Conservation (phyloP, 2,113 vertebrate genomes). For the Rhynchomys soricoides region DNA sequence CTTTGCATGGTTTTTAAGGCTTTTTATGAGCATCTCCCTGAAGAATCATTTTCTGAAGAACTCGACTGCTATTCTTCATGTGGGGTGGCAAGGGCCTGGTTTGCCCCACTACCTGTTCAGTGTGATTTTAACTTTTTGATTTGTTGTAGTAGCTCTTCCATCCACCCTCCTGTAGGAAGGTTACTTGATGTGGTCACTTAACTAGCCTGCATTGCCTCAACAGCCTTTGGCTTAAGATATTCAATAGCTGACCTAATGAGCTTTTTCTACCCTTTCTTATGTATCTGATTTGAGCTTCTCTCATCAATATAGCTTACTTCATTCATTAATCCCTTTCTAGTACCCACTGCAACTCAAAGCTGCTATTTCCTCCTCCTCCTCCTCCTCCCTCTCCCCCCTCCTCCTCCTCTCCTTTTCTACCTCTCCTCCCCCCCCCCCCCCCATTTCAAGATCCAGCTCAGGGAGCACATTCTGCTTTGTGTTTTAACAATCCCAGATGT, state of each 20-base stretch:
- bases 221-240: background rate
- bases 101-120: background rate
- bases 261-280: background rate
- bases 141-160: background rate
- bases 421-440: no score
- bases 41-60: conserved; percentile 2
- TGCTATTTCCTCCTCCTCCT: background rate
- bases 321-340: background rate
- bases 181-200: background rate
- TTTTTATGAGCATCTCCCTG: background rate
- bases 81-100: background rate
- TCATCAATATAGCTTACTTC: background rate
- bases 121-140: background rate
- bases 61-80: background rate
- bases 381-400: no score
- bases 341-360: background rate
- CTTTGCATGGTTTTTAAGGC: background rate
- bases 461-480: background rate
- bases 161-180: background rate
- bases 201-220: background rate
- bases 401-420: no score
- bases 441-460: background rate
- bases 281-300: background rate
- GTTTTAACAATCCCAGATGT: background rate
- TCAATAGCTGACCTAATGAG: background rate